Conservation (phyloP, 1,140 invertebrate genomes). For the Agrilus planipennis region DNA sequence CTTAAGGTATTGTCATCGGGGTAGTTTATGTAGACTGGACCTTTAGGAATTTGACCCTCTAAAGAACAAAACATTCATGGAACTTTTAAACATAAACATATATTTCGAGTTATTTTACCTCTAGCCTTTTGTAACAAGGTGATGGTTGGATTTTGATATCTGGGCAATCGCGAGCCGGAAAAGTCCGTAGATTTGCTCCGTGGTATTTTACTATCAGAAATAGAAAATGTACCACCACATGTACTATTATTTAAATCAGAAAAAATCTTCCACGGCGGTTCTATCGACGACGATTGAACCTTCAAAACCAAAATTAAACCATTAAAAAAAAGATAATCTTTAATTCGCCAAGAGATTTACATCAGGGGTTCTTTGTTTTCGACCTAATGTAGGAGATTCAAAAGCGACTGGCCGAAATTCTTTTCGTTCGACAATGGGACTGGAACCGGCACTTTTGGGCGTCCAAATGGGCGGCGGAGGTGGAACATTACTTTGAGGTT, state of each 20-base stretch:
- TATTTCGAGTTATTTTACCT: conserved; percentile 43
- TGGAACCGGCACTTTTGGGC: conserved; percentile 51
- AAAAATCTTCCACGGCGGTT: conserved; percentile 33
- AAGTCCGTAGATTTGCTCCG: conserved; percentile 48
- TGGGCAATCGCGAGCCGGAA: conserved; percentile 46
- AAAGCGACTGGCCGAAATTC: conserved; percentile 68
- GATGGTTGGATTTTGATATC: conserved; percentile 77
- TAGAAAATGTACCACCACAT: too few relatives aligned
- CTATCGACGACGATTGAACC: conserved; percentile 8
- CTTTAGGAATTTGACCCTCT: conserved; percentile 75
- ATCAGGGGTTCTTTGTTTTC: conserved; percentile 33
- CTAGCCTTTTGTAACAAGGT: conserved; percentile 78
- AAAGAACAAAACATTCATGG: conserved; percentile 13
- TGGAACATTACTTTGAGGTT: conserved; percentile 33
- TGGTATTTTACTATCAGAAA: too few relatives aligned
- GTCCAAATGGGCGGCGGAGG: conserved; percentile 60
- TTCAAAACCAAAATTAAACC: conserved; percentile 8
- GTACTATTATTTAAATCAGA: too few relatives aligned
- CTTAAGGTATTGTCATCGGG: conserved; percentile 33
- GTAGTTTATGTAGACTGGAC: conserved; percentile 55
- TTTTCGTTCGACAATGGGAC: conserved; percentile 48
- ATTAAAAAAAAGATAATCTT: not conserved
- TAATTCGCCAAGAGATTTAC: conserved; percentile 12
- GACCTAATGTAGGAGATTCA: conserved; percentile 52
- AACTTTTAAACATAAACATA: conserved; percentile 5